Evolutionary conservation across 2,888 invertebrate species (phyloP), one percentile per base, ranked within the genome.

Genomic region (Parnassius mnemosyne): DNA sequence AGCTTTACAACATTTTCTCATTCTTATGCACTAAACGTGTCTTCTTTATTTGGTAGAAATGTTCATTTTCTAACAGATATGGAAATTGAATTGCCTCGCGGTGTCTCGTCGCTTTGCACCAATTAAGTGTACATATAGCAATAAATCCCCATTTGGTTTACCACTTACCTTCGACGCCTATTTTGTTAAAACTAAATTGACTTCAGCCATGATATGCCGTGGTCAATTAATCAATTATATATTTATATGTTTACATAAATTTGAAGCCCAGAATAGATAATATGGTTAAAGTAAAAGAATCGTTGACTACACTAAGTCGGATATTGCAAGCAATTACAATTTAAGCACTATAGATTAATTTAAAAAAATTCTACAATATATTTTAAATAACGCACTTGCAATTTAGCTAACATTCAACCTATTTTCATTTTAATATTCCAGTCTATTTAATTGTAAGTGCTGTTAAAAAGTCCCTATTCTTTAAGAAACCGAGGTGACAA

Each of bases 61-160:
- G 44, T 58, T 69, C 65, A 68, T 67, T 65, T 65, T 67, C 66
- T 64, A 67, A 68, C 75, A 68, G 71, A 78, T 80, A 83, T 78
- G 80, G 79, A 68, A 76, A 80, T 78, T 74, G 72, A 76, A 78
- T 78, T 70, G 75, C 69, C 59, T 66, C 64, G 71, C 67, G 71
- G 68, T 72, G 66, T 74, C 69, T 68, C 66, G 57, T 58, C 60
- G 65, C 58, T 57, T 49, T 68, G 68, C 73, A 67, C 76, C 79
- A 79, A 84, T 82, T 84, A 84, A 75, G 73, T 78, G 75, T 80
- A 80, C 79, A 76, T 78, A 82, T 80, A 80, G 78, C 76, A 77
- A 79, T 83, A 78, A 76, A 70, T 61, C 76, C 80, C 20, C 78
- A 73, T 77, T 76, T 67, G 78, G 80, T 59, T 16, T 70, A 69